phyloP scores from a whole-genome alignment of 2,113 vertebrate genomes.

The Cebus imitator region DNA sequence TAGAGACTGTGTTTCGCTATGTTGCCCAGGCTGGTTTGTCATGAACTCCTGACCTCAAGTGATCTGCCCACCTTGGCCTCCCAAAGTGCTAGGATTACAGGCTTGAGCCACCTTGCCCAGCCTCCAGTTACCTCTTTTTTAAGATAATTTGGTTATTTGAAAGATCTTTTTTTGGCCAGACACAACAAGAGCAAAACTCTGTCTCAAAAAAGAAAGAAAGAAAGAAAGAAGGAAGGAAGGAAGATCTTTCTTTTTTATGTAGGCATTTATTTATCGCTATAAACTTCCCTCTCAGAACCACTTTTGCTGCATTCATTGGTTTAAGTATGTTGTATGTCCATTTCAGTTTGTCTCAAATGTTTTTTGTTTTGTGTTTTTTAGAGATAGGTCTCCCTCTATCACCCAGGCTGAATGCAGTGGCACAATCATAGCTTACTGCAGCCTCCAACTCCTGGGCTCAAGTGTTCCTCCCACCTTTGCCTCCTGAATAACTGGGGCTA shows the following conservation, averaged over 20 bases:
- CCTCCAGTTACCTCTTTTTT: neutral
- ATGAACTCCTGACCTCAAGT: too few species aligned
- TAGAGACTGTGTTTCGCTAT: too few species aligned
- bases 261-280: neutral
- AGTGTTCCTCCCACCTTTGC: neutral
- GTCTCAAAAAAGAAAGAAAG: too few species aligned
- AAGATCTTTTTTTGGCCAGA: neutral
- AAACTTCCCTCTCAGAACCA: neutral
- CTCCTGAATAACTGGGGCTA: neutral
- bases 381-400: neutral
- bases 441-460: neutral
- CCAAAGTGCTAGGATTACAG: too few species aligned
- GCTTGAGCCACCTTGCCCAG: too few species aligned
- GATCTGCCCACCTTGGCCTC: too few species aligned
- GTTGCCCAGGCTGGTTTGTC: too few species aligned
- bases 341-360: neutral
- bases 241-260: neutral
- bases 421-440: neutral
- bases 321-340: neutral
- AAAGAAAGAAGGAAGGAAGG: too few species aligned
- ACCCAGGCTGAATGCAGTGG: neutral
- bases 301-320: neutral
- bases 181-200: too few species aligned
- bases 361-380: neutral
- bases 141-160: neutral